Conservation (phyloP, 1,140 invertebrate genomes). For the Sesamia nonagrioides region DNA sequence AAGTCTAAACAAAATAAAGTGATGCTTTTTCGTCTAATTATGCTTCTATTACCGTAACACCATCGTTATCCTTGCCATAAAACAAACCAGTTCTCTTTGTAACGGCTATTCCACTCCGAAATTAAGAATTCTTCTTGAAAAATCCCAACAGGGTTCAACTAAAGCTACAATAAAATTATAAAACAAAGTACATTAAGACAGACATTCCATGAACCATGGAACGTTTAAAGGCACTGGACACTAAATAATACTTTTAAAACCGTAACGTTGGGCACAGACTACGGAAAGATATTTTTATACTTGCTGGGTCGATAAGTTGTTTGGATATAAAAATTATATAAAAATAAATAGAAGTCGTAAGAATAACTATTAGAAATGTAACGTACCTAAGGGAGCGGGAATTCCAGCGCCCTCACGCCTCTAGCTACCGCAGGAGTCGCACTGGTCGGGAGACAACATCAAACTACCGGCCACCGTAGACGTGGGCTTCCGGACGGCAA, state of each 20-base stretch:
- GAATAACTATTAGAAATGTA: no score
- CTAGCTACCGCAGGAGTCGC: no score
- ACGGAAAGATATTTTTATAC: no score
- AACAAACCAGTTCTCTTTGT: background rate
- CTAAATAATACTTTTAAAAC: conserved; percentile 48
- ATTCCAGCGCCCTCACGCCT: no score
- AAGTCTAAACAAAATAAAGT: background rate
- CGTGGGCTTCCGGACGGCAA: no score
- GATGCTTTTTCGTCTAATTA: background rate
- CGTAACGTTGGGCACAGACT: conserved; percentile 7
- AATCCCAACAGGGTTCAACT: background rate
- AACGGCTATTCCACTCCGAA: background rate
- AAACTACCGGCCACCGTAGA: no score
- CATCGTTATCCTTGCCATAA: background rate
- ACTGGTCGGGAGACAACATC: no score
- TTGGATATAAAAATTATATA: no score
- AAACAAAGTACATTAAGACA: conserved; percentile 14
- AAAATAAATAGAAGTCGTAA: no score
- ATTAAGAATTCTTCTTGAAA: background rate
- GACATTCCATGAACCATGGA: background rate
- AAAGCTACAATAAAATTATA: conserved; percentile 26
- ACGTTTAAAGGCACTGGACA: conserved; percentile 34
- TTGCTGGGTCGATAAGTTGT: no score
- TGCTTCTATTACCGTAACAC: background rate
- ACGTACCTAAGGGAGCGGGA: no score